A percentile compares a stretch with the other conserved stretches of the same genome.
Evolutionary conservation across 2,888 invertebrate genomes (phyloP).

Genomic region (Dryobota labecula): DNA sequence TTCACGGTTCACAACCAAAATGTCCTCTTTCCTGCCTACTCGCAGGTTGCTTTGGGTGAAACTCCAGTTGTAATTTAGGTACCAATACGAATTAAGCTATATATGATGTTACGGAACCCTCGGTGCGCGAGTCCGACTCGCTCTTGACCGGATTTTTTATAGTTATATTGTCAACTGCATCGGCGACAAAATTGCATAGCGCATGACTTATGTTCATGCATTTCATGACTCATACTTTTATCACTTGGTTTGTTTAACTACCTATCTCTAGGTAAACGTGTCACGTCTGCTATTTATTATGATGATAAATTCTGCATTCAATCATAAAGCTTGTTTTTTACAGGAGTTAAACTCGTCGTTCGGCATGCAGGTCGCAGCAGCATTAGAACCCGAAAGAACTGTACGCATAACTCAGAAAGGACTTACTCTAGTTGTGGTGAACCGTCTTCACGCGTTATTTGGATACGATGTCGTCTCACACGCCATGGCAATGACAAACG

Average conservation of each 20-base stretch:
- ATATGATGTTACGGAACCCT: no score
- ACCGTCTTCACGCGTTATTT: slow-evolving; percentile 85
- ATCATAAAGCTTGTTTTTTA: slow-evolving; percentile 39
- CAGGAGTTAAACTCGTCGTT: slow-evolving; percentile 87
- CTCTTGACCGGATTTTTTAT: no score
- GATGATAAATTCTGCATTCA: not conserved
- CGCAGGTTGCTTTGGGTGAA: no score
- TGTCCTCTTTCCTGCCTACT: no score
- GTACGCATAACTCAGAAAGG: slow-evolving; percentile 86
- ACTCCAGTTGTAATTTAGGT: no score
- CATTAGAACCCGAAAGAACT: slow-evolving; percentile 80
- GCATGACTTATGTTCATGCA: slow-evolving; percentile 14
- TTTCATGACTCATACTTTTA: slow-evolving; percentile 8
- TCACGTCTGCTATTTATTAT: not conserved
- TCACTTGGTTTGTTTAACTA: slow-evolving; percentile 1
- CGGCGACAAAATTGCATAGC: slow-evolving; percentile 12
- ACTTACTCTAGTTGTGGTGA: slow-evolving; percentile 85
- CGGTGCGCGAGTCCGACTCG: no score
- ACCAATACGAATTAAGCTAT: no score
- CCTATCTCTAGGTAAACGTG: not conserved
- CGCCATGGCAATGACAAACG: slow-evolving; percentile 88
- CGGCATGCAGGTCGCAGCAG: slow-evolving; percentile 77
- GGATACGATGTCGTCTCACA: slow-evolving; percentile 89
- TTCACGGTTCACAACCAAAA: no score
- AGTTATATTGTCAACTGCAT: not conserved